phyloP scores from a whole-genome alignment of 2,113 vertebrate genomes.

The Antidorcas marsupialis region DNA sequence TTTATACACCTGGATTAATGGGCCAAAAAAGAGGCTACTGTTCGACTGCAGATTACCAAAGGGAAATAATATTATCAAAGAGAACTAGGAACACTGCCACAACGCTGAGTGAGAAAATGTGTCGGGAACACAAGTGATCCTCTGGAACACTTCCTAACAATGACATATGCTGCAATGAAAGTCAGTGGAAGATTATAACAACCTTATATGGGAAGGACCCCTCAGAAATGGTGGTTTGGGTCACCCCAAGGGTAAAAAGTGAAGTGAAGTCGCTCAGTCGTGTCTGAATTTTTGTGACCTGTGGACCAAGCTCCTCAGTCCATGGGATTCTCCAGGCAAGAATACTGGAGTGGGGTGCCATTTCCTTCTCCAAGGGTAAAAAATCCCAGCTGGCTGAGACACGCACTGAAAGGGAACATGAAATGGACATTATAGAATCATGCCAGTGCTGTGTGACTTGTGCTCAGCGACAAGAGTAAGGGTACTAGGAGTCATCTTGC shows the following conservation, averaged over 20 bases:
- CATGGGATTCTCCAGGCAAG: no score
- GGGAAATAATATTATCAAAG: neutral
- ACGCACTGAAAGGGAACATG: neutral
- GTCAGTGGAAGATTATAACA: neutral
- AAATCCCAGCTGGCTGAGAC: neutral
- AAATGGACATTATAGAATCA: neutral
- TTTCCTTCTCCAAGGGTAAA: neutral
- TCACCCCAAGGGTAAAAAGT: neutral
- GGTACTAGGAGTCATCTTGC: neutral
- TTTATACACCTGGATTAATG: neutral
- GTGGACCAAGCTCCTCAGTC: no score
- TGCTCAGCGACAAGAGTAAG: neutral
- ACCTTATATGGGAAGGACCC: neutral
- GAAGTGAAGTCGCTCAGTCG: no score
- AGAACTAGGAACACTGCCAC: neutral
- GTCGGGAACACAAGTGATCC: neutral
- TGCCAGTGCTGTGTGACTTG: neutral
- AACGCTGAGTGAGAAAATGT: neutral
- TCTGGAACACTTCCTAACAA: neutral
- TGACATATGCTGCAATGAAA: neutral
- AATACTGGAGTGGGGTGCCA: no score
- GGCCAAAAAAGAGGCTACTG: neutral
- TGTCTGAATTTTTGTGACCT: rapidly evolving
- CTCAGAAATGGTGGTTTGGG: neutral
- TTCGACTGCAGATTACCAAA: neutral